Conservation (phyloP, 2,113 vertebrate species). For the Eonycteris spelaea region DNA sequence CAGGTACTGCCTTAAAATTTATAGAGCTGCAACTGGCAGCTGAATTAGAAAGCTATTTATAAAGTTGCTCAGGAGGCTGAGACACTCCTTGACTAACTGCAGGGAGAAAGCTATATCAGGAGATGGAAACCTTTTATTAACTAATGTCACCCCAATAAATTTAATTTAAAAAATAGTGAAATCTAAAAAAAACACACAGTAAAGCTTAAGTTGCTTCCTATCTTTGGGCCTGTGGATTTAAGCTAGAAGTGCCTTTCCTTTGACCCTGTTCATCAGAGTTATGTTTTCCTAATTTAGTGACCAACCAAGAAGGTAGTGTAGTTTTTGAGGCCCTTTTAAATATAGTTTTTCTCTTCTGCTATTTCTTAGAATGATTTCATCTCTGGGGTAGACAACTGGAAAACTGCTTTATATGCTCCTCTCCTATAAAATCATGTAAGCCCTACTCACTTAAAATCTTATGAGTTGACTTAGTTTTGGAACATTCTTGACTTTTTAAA, state of each 20-base stretch:
- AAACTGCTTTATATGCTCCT: not conserved
- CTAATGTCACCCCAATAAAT: no score
- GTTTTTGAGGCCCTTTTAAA: not conserved
- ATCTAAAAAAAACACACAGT: no score
- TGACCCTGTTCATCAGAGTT: not conserved
- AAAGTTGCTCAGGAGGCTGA: not conserved
- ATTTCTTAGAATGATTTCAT: not conserved
- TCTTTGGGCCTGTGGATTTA: not conserved
- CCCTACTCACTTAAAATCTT: not conserved
- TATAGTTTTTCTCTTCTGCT: not conserved
- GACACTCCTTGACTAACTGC: not conserved
- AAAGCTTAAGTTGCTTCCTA: not conserved
- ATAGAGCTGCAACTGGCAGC: not conserved
- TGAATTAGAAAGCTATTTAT: constrained; percentile 17
- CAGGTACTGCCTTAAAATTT: constrained; percentile 41
- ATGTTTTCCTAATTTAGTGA: constrained; percentile 28
- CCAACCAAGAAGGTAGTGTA: not conserved
- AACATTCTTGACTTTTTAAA: not conserved
- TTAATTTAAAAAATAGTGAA: no score
- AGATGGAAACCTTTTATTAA: not conserved
- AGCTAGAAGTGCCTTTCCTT: constrained; percentile 12
- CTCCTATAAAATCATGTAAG: not conserved
- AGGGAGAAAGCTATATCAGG: not conserved
- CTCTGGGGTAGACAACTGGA: not conserved
- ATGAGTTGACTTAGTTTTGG: not conserved